phyloP scores from a whole-genome alignment of 1,140 invertebrate genomes.

The Oreohelix idahoensis region DNA sequence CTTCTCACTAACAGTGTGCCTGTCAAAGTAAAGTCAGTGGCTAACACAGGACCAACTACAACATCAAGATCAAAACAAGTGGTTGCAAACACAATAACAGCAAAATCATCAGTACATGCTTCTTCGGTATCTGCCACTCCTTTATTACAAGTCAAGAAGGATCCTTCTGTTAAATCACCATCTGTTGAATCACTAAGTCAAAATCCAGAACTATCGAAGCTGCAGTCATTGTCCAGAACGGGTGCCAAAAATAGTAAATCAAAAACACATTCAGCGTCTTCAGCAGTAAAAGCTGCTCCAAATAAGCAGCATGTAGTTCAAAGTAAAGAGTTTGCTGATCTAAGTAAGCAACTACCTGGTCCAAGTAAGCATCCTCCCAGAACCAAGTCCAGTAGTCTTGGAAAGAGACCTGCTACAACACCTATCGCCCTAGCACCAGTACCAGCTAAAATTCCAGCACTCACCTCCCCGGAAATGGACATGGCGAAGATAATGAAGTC shows the following conservation, averaged over 20 bases:
- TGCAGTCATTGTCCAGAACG: background rate
- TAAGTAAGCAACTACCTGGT: background rate
- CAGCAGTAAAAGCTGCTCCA: background rate
- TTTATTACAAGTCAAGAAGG: background rate
- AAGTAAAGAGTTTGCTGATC: background rate
- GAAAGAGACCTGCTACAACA: conserved; percentile 25
- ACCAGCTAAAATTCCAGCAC: conserved; percentile 23
- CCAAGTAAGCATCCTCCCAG: background rate
- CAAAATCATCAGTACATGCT: background rate
- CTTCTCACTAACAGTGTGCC: background rate
- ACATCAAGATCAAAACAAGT: background rate
- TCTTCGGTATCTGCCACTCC: background rate
- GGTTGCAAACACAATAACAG: background rate
- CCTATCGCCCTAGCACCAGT: conserved; percentile 27
- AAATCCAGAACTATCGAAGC: background rate
- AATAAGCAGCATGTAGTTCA: background rate
- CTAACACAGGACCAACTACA: background rate
- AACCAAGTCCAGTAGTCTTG: background rate
- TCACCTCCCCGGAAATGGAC: background rate
- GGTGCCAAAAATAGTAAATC: background rate
- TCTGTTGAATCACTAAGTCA: background rate
- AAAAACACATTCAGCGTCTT: background rate
- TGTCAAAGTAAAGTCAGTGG: background rate
- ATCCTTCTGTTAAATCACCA: too few relatives aligned
- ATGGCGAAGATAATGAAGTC: background rate